These are phyloP conservation scores for Itoplectis maculator DNA, from an alignment of 2,888 invertebrate species.

Conservation along the genomic window DNA sequence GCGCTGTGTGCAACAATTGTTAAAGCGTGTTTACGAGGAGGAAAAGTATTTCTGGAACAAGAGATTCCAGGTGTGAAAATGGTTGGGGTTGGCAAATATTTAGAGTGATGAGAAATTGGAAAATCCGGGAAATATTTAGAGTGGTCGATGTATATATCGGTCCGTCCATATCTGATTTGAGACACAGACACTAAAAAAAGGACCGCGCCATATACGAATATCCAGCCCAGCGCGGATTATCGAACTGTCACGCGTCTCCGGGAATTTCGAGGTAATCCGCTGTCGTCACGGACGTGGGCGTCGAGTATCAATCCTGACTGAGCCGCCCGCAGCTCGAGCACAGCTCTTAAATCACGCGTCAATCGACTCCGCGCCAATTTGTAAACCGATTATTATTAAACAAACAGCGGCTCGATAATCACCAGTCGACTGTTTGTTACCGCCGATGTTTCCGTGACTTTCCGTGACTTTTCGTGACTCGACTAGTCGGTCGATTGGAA, in stretches of 20 bases:
- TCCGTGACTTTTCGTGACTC: slow-evolving; percentile 28
- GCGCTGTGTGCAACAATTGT: not conserved
- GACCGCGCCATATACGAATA: not conserved
- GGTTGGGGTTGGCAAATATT: no score
- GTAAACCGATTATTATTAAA: slow-evolving; percentile 59
- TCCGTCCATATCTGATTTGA: no score
- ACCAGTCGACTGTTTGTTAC: slow-evolving; percentile 65
- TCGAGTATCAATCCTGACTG: slow-evolving; percentile 7
- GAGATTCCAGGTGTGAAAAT: no score
- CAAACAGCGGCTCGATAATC: slow-evolving; percentile 58
- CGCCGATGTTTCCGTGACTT: slow-evolving; percentile 17
- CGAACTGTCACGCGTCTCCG: no score
- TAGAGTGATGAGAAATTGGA: no score
- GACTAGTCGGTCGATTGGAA: slow-evolving; percentile 49
- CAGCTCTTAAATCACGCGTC: slow-evolving; percentile 46
- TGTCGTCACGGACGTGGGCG: slow-evolving; percentile 17
- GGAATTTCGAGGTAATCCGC: not conserved
- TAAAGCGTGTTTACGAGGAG: no score
- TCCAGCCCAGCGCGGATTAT: not conserved
- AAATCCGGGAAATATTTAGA: no score
- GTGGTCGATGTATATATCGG: no score
- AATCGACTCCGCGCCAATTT: slow-evolving; percentile 59
- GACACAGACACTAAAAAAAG: no score
- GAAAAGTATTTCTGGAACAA: no score
- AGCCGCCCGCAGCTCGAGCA: not conserved